Base-by-base conservation (phyloP, 1,140 invertebrate genomes). In the Euwallacea fornicatus region DNA sequence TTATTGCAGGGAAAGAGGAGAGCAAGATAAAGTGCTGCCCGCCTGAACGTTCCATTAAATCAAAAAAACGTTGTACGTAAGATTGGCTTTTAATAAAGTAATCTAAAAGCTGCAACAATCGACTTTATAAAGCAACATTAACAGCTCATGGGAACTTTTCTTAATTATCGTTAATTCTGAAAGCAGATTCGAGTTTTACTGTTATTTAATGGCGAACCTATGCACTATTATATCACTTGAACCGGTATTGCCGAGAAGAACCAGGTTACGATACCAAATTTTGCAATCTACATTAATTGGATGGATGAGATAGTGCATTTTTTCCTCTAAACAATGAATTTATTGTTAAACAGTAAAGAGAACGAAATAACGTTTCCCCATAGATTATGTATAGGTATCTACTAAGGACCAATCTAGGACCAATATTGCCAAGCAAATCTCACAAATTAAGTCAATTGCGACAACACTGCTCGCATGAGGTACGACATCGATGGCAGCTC, bases 271-370 rank as follows among this genome's bases (percentile, higher is more conserved):
- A 44, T 62, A 63, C 42, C 47, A 15, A 63, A 15, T 63, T 44
- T 63, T 63, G 61, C 61, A 63, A 63, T 13, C 50, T 11, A 15
- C 11, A 63, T 63, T 63, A 63, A 63, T 63, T 63, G 61, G 43
- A 63, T 63, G 61, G 61, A 63, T 63, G 61, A 10, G 61, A 63
- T 63, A 41, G 47, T 46, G 16, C 44, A 8, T 46, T 63, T 46
- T 63, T 63, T 7, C 4, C 4, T 13, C 44, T 41, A 46, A 63
- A 63, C 61, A 63, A 63, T 63, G 61, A 59, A 59, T 63, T 44
- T 10, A 10, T 46, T 63, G 43, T 44, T 63, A 10, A 46, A 63
- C 61, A 63, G 42, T 63, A 60, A 16, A 33, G 21, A 33, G 21
- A 33, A 33, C 4, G 21, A 33, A 33, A 33, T 33, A 33, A 33